Conservation (phyloP, 35 echinoderm and acorn worm genomes). For the Apostichopus californicus region DNA sequence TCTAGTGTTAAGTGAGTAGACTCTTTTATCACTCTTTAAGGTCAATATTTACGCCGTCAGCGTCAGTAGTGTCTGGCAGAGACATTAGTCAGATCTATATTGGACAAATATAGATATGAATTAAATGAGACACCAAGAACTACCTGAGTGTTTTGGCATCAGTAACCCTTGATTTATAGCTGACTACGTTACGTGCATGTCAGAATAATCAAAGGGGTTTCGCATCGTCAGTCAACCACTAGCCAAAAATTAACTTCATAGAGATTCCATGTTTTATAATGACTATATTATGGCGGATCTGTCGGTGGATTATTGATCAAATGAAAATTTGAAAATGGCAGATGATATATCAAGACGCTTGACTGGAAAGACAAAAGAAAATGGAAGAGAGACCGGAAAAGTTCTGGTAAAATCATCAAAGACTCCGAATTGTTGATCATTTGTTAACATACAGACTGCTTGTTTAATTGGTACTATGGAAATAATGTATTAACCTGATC, state of each 20-base stretch:
- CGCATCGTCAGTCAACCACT: conserved; percentile 22
- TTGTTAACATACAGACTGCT: conserved; percentile 21
- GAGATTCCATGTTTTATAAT: conserved; percentile 34
- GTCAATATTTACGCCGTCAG: not conserved
- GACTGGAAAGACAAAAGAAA: not conserved
- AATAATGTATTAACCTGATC: conserved; percentile 12
- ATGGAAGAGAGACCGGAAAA: not conserved
- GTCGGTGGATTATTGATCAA: conserved; percentile 26
- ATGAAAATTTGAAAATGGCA: conserved; percentile 23
- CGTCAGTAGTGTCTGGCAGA: not conserved
- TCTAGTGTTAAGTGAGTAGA: too few species aligned
- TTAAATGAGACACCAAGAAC: not conserved
- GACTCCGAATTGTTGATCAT: conserved; percentile 15
- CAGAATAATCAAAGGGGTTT: conserved; percentile 17
- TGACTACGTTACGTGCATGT: not conserved
- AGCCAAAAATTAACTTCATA: not conserved
- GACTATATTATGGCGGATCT: conserved; percentile 14
- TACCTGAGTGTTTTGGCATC: conserved; percentile 11
- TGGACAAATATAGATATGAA: conserved; percentile 14
- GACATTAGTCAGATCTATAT: not conserved
- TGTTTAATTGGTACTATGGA: conserved; percentile 40
- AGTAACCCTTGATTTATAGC: not conserved
- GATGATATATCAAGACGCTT: not conserved
- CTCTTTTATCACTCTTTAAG: not conserved
- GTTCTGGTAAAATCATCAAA: conserved; percentile 33